phyloP scores from a whole-genome alignment of 2,888 invertebrate species.

The Ischnus inquisitorius region DNA sequence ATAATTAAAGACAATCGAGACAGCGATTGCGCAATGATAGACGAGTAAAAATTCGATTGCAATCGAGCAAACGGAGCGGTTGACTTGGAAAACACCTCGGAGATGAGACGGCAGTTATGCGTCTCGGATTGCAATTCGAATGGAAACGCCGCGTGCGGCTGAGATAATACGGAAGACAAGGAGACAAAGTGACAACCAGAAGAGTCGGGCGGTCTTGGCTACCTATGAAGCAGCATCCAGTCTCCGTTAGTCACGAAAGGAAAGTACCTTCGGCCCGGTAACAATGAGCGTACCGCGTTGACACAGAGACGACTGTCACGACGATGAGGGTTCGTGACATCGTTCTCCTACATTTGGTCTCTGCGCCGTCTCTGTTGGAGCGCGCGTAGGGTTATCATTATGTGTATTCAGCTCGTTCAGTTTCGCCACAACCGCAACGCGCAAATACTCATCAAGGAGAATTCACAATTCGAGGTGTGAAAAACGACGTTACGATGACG shows the following conservation, averaged over 20 bases:
- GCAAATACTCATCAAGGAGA: not conserved
- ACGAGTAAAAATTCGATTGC: constrained; percentile 13
- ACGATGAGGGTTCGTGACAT: constrained; percentile 56
- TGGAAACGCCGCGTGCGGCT: constrained; percentile 34
- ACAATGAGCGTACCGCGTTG: constrained; percentile 6
- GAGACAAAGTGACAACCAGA: constrained; percentile 33
- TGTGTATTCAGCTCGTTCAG: constrained; percentile 10
- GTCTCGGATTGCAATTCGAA: constrained; percentile 60
- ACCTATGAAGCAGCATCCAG: constrained; percentile 24
- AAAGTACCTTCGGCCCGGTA: constrained; percentile 30
- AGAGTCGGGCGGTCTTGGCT: constrained; percentile 3
- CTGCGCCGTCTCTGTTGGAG: constrained; percentile 18
- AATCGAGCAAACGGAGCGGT: constrained; percentile 44
- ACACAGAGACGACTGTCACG: constrained; percentile 46
- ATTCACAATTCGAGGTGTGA: not conserved
- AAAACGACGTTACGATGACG: not conserved
- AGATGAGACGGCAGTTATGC: constrained; percentile 36
- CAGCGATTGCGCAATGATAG: too few species aligned
- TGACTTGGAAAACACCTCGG: constrained; percentile 44
- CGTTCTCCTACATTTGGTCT: constrained; percentile 36
- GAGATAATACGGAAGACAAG: constrained; percentile 18
- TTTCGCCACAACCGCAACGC: not conserved
- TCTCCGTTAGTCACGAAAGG: constrained; percentile 34
- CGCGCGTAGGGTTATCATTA: constrained; percentile 32
- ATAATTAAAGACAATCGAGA: too few species aligned